These are phyloP conservation scores for Balaenoptera acutorostrata DNA, from an alignment of 2,113 vertebrate species.

Conservation along the genomic window DNA sequence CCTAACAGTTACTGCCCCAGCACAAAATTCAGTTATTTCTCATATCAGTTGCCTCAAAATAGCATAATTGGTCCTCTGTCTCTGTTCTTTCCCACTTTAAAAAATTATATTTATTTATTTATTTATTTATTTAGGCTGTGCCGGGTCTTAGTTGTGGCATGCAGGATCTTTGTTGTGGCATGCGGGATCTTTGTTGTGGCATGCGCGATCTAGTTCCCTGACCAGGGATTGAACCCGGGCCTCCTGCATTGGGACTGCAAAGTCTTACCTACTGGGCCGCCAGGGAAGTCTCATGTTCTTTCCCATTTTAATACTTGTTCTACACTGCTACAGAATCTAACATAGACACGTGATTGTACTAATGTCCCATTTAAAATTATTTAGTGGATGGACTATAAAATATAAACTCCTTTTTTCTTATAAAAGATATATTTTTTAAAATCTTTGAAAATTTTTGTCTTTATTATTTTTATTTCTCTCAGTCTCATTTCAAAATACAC, in stretches of 20 bases:
- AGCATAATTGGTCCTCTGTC: neutral
- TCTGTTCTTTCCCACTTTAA: neutral
- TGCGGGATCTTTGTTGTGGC: no score
- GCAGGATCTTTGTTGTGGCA: no score
- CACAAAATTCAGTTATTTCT: neutral
- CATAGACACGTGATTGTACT: neutral
- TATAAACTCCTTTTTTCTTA: neutral
- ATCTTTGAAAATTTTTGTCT: neutral
- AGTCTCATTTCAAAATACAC: neutral
- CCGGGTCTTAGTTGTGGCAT: no score
- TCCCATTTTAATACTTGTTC: neutral
- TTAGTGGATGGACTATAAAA: neutral
- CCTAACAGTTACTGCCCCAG: neutral
- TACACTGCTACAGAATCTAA: neutral
- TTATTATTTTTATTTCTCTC: neutral
- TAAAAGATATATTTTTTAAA: neutral
- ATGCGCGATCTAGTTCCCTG: no score
- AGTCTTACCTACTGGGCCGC: no score
- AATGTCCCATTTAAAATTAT: neutral
- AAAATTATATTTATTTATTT: no score
- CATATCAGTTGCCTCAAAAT: neutral
- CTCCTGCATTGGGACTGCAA: no score
- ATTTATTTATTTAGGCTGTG: no score
- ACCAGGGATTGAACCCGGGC: no score
- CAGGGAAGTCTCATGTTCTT: neutral